phyloP scores from a whole-genome alignment of 2,888 invertebrate species.

The Cantharis rustica region DNA sequence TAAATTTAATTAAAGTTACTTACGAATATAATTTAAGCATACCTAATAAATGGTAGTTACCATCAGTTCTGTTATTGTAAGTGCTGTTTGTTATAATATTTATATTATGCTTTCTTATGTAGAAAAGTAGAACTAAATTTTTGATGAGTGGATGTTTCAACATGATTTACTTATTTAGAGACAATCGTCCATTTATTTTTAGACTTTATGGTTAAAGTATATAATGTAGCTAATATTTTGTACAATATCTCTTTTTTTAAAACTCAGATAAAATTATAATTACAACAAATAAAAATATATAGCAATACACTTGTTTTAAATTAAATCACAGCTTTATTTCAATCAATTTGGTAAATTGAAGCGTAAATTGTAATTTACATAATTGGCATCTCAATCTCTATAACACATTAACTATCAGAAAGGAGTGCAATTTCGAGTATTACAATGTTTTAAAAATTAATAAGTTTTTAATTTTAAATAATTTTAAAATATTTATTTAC shows the following conservation, averaged over 20 bases:
- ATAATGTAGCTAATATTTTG: no score
- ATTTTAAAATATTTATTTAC: neutral
- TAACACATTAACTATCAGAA: neutral
- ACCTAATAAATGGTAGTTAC: neutral
- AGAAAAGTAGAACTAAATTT: no score
- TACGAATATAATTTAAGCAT: neutral
- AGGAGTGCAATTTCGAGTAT: neutral
- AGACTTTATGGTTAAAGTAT: neutral
- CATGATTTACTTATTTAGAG: neutral
- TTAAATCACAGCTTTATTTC: no score
- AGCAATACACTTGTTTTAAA: no score
- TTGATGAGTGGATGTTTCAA: no score
- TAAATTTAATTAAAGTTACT: neutral
- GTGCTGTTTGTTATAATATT: neutral
- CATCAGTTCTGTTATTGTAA: neutral
- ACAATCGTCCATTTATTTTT: neutral
- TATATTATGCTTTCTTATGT: neutral
- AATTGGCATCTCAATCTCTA: neutral
- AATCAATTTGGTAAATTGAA: neutral
- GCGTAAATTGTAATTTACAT: neutral
- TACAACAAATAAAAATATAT: neutral
- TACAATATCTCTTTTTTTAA: no score
- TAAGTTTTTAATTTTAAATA: no score
- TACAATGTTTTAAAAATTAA: neutral
- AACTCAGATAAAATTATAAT: no score